phyloP scores from a whole-genome alignment of 2,888 invertebrate genomes.

The Coelogynopora nodosa region DNA sequence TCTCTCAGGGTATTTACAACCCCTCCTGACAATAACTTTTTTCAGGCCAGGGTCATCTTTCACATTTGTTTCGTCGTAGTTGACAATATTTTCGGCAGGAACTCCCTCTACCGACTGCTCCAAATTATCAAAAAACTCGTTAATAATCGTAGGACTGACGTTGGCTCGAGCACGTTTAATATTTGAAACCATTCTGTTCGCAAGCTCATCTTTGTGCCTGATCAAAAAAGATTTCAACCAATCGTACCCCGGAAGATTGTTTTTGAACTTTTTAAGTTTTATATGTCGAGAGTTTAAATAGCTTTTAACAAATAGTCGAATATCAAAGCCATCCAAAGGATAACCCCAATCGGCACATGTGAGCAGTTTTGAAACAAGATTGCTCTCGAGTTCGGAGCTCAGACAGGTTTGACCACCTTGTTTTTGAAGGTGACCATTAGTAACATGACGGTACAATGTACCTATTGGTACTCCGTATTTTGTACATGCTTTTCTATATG shows the following conservation, averaged over 20 bases:
- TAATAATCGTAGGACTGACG: not conserved
- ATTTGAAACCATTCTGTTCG: not conserved
- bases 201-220: not conserved
- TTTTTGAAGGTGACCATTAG: not conserved
- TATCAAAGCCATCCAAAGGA: not conserved
- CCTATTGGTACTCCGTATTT: not conserved
- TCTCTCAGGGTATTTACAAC: not conserved
- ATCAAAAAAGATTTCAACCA: not conserved
- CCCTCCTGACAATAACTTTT: not conserved
- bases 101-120: not conserved
- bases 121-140: not conserved
- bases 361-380: not conserved
- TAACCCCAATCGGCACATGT: constrained; percentile 2
- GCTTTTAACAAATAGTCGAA: not conserved
- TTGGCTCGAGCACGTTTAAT: not conserved
- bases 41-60: not conserved
- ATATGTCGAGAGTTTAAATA: not conserved
- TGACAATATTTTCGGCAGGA: not conserved
- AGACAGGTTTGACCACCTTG: not conserved
- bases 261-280: not conserved
- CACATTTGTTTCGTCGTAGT: not conserved
- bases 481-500: not conserved
- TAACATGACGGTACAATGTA: not conserved
- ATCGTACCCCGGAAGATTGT: not conserved
- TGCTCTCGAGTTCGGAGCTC: not conserved